phyloP scores from a whole-genome alignment of 1,140 invertebrate species.

The Orchestia grillus region DNA sequence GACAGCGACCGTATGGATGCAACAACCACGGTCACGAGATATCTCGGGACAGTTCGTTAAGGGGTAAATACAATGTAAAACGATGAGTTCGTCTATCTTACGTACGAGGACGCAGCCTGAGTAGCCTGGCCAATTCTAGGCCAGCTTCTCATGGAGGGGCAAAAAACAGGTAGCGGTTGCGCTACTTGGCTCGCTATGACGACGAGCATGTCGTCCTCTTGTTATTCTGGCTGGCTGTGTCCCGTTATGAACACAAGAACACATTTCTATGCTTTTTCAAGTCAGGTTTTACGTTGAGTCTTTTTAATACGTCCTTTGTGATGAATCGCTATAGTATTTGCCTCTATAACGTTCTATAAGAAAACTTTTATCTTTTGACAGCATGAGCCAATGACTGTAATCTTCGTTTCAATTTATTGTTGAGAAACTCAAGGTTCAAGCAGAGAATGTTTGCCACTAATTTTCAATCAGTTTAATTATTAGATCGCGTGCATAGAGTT shows the following conservation, averaged over 20 bases:
- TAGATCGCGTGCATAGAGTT: neutral
- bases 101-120: neutral
- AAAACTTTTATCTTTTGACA: neutral
- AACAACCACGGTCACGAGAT: too few species aligned
- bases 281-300: neutral
- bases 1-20: too few species aligned
- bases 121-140: neutral
- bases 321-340: neutral
- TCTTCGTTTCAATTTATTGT: neutral
- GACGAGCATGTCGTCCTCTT: neutral
- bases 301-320: neutral
- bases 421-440: neutral
- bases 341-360: neutral
- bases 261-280: neutral
- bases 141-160: neutral
- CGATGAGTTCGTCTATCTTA: neutral
- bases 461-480: neutral
- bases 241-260: neutral
- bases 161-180: neutral
- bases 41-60: too few species aligned
- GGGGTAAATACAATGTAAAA: too few species aligned
- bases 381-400: neutral
- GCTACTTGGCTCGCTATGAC: neutral
- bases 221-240: neutral
- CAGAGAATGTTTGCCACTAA: neutral